Conservation (phyloP, 2,113 vertebrate genomes). For the Asarcornis scutulata region DNA sequence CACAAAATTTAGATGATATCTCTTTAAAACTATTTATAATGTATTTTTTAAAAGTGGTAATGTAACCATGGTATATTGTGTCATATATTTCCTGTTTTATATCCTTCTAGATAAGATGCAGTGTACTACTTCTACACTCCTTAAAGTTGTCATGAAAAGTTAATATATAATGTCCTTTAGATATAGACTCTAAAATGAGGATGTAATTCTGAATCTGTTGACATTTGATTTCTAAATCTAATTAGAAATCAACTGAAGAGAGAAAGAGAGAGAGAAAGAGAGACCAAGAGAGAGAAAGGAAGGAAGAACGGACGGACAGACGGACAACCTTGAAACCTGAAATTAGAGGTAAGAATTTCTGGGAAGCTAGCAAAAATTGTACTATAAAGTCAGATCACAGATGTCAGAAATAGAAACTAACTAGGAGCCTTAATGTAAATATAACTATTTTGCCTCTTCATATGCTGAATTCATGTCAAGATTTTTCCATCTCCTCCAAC, state of each 20-base stretch:
- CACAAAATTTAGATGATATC: neutral
- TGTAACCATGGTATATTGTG: neutral
- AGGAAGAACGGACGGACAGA: too few species aligned
- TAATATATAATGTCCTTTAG: neutral
- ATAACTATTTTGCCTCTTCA: neutral
- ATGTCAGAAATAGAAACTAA: neutral
- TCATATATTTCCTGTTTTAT: neutral
- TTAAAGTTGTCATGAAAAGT: neutral
- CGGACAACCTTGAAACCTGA: neutral
- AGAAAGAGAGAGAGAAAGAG: too few species aligned
- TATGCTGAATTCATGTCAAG: neutral
- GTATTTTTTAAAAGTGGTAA: neutral
- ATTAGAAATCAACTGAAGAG: neutral
- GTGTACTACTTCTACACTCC: neutral
- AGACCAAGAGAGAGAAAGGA: too few species aligned
- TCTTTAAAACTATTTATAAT: neutral
- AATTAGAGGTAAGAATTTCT: neutral
- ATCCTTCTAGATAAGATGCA: neutral
- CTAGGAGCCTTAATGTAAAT: neutral
- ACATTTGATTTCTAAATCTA: neutral
- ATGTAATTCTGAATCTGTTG: neutral
- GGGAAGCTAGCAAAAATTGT: neutral
- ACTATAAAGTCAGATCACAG: neutral
- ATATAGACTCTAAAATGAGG: neutral
- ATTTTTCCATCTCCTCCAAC: neutral